These are phyloP conservation scores for Troides oblongomaculatus DNA, from an alignment of 2,888 invertebrate species.

Conservation along the genomic window DNA sequence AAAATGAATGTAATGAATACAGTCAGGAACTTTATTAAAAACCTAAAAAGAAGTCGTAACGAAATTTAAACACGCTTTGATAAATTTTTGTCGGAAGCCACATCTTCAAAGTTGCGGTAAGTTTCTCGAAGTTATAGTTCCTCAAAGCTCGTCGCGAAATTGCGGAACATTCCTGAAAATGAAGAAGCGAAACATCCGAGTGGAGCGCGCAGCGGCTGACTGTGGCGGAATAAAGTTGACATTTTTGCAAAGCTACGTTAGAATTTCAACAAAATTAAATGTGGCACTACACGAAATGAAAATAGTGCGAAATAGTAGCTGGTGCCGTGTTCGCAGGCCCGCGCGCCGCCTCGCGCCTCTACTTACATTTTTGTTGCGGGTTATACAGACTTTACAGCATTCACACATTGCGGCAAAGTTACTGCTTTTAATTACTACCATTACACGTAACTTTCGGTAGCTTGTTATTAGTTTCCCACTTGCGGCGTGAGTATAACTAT, in stretches of 20 bases:
- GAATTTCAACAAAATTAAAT: conserved; percentile 80
- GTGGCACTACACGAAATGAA: conserved; percentile 78
- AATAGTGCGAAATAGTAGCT: conserved; percentile 61
- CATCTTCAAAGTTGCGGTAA: conserved; percentile 70
- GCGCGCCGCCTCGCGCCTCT: conserved; percentile 27
- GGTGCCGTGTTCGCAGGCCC: conserved; percentile 25
- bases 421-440: conserved; percentile 4
- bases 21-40: conserved; percentile 23
- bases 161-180: conserved; percentile 75
- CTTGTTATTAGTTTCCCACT: neutral
- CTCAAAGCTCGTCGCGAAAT: conserved; percentile 77
- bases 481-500: neutral
- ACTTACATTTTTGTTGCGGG: conserved; percentile 57
- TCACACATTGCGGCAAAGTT: neutral
- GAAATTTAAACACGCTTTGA: conserved; percentile 78
- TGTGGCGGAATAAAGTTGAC: conserved; percentile 79
- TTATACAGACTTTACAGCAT: conserved; percentile 36
- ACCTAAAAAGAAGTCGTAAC: conserved; percentile 67
- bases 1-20: neutral
- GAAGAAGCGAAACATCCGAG: conserved; percentile 73
- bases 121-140: conserved; percentile 78
- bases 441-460: neutral
- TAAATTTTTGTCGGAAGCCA: conserved; percentile 75
- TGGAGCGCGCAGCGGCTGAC: conserved; percentile 72
- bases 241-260: conserved; percentile 79